These are phyloP conservation scores for Steinernema khuongi DNA, from an alignment of 1,140 invertebrate species.

Conservation along the genomic window DNA sequence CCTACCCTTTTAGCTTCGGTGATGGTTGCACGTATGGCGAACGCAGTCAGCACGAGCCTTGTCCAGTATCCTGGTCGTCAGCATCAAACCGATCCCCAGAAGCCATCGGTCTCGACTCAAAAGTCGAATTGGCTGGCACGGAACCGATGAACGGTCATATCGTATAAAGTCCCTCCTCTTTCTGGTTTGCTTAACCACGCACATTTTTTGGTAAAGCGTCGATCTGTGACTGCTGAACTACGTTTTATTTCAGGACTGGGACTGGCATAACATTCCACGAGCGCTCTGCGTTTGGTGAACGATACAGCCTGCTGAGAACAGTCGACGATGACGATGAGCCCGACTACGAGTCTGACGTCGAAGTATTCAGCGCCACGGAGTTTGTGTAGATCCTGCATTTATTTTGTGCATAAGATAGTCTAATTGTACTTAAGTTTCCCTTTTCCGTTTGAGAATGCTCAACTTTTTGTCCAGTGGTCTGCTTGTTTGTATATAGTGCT, in stretches of 20 bases:
- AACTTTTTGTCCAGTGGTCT: too few species aligned
- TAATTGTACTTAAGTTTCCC: neutral
- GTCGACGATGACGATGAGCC: constrained; percentile 7
- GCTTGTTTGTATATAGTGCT: neutral
- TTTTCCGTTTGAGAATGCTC: too few species aligned
- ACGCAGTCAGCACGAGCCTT: neutral
- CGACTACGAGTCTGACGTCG: neutral
- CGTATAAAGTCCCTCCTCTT: neutral
- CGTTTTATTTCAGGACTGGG: neutral
- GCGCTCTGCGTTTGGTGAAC: neutral
- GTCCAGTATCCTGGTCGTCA: neutral
- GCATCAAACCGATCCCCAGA: neutral
- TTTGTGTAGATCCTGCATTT: neutral
- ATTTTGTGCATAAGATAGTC: neutral
- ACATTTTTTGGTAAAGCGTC: neutral
- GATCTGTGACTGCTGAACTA: neutral
- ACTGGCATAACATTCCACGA: neutral
- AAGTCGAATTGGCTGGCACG: neutral
- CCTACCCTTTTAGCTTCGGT: neutral
- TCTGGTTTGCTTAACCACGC: neutral
- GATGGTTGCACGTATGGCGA: neutral
- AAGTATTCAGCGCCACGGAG: constrained; percentile 1
- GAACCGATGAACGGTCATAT: neutral
- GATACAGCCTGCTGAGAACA: neutral
- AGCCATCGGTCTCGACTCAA: neutral